Base-by-base conservation (phyloP, 2,888 invertebrate species). In the Lypha dubia region DNA sequence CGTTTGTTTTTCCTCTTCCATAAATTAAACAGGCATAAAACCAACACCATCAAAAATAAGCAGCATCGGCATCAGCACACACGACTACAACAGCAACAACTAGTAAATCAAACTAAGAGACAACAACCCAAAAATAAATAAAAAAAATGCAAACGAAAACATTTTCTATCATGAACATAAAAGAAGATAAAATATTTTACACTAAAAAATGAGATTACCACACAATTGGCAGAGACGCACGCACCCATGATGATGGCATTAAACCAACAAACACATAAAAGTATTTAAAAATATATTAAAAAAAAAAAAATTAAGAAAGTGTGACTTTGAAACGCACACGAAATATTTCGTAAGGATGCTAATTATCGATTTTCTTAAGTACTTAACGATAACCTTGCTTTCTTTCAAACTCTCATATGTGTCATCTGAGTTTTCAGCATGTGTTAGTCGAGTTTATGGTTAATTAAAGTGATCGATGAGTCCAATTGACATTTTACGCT, bases 91-190 rank as follows among this genome's bases (percentile, higher is more conserved):
- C 56, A 13, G 17, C 46, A 32, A 65, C 51, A 63, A 56, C 38
- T 62, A 13, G 62, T 67, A 76, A 76, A 70, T 75, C 49, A 75
- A 68, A 70, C 70, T 70, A 71, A 51, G 46, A 60, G 51, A 71
- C 63, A 71, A 63, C 22, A n/a, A 41, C 60, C 38, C 32, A 49
- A 60, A 41, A 65, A 53, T 20, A 44, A 44, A 15, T n/a, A 1
- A 15, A 38, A 38, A 38, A 38, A 38, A 38, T 9, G 11, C 11
- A 38, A 38, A 13, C 2, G 13, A 53, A 56, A 56, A 56, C n/a
- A n/a, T n/a, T n/a, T n/a, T 28, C 49, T 63, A 51, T 53, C 79
- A 44, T 53, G 32, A 53, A 35, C 32, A 63, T 63, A 1, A 56
- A 44, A 24, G 44, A 32, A 20, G 22, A 22, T 62, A 8, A 62